Evolutionary conservation across 2,888 invertebrate species (phyloP), one percentile per base, ranked within the genome.

Genomic region (Dicycla oo): DNA sequence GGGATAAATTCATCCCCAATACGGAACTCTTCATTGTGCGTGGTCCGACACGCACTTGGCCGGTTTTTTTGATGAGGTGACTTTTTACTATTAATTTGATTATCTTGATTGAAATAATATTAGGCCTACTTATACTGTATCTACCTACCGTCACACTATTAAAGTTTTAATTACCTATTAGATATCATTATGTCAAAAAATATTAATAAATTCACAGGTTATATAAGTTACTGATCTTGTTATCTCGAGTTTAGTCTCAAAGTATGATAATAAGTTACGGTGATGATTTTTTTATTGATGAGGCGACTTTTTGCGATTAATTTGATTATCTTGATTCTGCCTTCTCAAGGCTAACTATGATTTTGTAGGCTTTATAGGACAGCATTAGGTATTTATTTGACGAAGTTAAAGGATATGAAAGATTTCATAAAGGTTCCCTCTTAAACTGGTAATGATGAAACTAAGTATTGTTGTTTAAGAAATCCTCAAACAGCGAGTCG

Each of bases 281-380:
- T 63, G 82, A 69, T 69, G 74, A 74, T 72, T 53, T 69, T 75
- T 80, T 81, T 69, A 81, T 77, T 69, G 65, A 47, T 34, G 47
- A 43, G 4, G 23, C n/a, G 13, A 40, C 40, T 23, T 60, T 66
- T 68, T 69, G 68, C 26, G 60, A 73, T 62, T 70, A 40, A 65
- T 63, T 54, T 58, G 15, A 20, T 58, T 11, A 79, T 62, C 49
- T 56, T 51, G 38, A 79, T 30, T 49, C 10, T 20, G 38, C 13
- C 40, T 62, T 47, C 4, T 45, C 53, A 62, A 74, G 53, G 62
- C 34, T 66, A 8, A 57, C 8, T 56, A n/a, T 54, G 20, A 15
- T 43, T 60, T 47, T 64, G 15, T 15, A 38, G 45, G 13, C 13
- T 68, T 53, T 15, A n/a, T n/a, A n/a, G n/a, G 23, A 10, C 10